phyloP scores from a whole-genome alignment of 2,888 invertebrate genomes.

The Xiphydria camelus region DNA sequence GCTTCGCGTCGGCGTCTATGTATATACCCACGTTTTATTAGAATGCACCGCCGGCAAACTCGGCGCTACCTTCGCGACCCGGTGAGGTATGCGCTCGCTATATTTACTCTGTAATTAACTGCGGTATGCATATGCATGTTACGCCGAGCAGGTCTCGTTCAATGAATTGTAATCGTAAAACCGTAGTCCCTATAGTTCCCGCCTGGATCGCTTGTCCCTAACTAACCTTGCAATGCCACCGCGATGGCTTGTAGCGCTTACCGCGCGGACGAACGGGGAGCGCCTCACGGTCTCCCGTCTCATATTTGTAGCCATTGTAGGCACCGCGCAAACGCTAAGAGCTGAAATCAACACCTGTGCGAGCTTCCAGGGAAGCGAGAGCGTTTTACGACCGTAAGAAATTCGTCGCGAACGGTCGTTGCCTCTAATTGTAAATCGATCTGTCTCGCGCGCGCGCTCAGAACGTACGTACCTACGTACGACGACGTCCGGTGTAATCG shows the following conservation, averaged over 20 bases:
- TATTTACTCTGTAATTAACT: conserved; percentile 38
- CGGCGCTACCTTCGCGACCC: conserved; percentile 20
- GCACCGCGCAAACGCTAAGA: neutral
- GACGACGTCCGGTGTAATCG: no score
- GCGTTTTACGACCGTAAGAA: conserved; percentile 2
- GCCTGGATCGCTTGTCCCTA: conserved; percentile 19
- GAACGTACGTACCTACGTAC: no score
- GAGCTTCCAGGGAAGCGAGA: conserved; percentile 2
- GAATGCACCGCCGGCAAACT: conserved; percentile 4
- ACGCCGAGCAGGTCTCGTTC: conserved; percentile 18
- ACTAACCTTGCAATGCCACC: conserved; percentile 28
- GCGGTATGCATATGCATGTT: conserved; percentile 29
- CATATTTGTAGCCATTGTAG: conserved; percentile 7
- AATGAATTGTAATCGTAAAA: conserved; percentile 25
- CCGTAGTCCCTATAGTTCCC: neutral
- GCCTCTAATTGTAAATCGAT: neutral
- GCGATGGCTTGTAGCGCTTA: neutral
- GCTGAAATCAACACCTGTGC: conserved; percentile 13
- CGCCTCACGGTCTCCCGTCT: neutral
- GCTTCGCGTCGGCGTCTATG: no score
- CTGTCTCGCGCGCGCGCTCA: neutral
- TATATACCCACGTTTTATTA: neutral
- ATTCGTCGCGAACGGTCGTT: conserved; percentile 1
- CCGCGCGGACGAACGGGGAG: neutral
- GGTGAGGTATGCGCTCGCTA: conserved; percentile 18